phyloP scores from a whole-genome alignment of 1,140 invertebrate species.

The Hyposmocoma kahamanoa region DNA sequence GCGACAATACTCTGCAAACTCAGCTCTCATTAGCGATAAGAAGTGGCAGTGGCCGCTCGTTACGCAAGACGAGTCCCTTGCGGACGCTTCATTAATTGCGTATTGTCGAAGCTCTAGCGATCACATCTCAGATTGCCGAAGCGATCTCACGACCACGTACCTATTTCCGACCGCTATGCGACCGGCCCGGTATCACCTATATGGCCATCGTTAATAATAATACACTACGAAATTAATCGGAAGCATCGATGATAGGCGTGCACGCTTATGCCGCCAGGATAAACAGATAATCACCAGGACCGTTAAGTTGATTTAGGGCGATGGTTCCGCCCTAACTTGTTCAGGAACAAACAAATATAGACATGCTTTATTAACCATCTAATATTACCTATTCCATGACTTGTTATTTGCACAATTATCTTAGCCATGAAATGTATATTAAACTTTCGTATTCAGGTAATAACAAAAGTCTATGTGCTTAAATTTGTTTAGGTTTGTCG shows the following conservation, averaged over 20 bases:
- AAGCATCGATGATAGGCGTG: slow-evolving; percentile 38
- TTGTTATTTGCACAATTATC: too few relatives aligned
- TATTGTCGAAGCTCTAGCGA: slow-evolving; percentile 37
- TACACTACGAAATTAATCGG: slow-evolving; percentile 36
- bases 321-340: slow-evolving; percentile 21
- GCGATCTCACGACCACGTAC: slow-evolving; percentile 30
- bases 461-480: too few relatives aligned
- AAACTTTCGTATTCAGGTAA: too few relatives aligned
- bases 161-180: slow-evolving; percentile 23
- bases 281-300: slow-evolving; percentile 36
- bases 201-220: slow-evolving; percentile 26
- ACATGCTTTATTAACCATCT: too few relatives aligned
- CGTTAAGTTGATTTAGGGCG: slow-evolving; percentile 37
- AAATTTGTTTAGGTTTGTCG: background rate
- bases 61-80: slow-evolving; percentile 34
- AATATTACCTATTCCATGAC: too few relatives aligned
- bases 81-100: slow-evolving; percentile 50
- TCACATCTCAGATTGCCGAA: slow-evolving; percentile 31
- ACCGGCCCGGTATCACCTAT: slow-evolving; percentile 9
- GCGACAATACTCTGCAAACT: slow-evolving; percentile 33
- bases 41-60: slow-evolving; percentile 33
- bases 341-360: background rate
- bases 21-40: slow-evolving; percentile 52
- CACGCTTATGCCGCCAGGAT: slow-evolving; percentile 37
- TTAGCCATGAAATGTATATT: too few relatives aligned